Conservation (phyloP, 2,888 invertebrate genomes). For the Chirona hameri region DNA sequence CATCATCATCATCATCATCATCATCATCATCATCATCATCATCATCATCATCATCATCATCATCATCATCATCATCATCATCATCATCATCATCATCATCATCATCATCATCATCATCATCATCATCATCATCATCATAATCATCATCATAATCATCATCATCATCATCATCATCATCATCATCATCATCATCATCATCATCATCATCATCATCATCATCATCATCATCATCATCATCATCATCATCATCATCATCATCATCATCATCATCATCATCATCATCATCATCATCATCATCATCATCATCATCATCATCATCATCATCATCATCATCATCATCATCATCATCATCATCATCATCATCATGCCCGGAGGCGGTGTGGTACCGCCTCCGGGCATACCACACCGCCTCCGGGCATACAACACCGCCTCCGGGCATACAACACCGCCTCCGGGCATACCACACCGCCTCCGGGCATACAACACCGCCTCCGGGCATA, state of each 20-base stretch:
- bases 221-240: slow-evolving; percentile 22
- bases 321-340: slow-evolving; percentile 22
- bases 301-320: slow-evolving; percentile 22
- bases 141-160: too few relatives aligned
- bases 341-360: slow-evolving; percentile 22
- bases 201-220: slow-evolving; percentile 22
- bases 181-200: slow-evolving; percentile 22
- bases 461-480: too few relatives aligned
- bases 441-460: too few relatives aligned
- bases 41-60: slow-evolving; percentile 22
- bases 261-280: slow-evolving; percentile 22
- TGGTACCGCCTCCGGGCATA: too few relatives aligned
- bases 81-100: slow-evolving; percentile 22
- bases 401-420: too few relatives aligned
- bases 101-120: slow-evolving; percentile 22
- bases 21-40: slow-evolving; percentile 22
- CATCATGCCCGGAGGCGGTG: not conserved
- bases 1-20: slow-evolving; percentile 22
- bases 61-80: slow-evolving; percentile 22
- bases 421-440: too few relatives aligned
- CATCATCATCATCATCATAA: too few relatives aligned
- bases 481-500: too few relatives aligned
- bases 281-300: slow-evolving; percentile 22
- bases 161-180: slow-evolving; percentile 22
- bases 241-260: slow-evolving; percentile 5